Base-by-base conservation (phyloP, 2,888 invertebrate species). In the Napeogenes inachia region DNA sequence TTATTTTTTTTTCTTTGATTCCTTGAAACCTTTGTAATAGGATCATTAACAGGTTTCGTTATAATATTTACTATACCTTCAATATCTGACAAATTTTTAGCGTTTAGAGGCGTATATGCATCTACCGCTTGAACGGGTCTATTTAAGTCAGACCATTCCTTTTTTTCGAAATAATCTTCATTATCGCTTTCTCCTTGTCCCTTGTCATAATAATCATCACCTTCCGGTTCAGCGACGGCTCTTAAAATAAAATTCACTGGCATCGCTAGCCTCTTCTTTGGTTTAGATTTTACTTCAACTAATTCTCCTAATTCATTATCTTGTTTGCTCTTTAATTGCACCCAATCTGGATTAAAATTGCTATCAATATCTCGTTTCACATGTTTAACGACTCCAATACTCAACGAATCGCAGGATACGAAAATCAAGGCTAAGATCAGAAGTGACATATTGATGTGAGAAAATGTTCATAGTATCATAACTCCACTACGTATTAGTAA, bases 331-430 rank as follows among this genome's bases (percentile, higher is more conserved):
- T 87, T 87, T 65, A 88, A 89, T 0, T 88, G 87, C n/a, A 88
- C 89, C 89, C 88, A 89, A 72, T 88, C 85, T 32, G 89, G 89
- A 62, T 78, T 89, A n/a, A 82, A 74, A 50, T 87, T 84, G 64
- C 73, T 78, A 57, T 71, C 74, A 3, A 78, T 70, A 59, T 78
- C 79, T 73, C 84, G 81, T 77, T 83, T 81, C 75, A 82, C 81
- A 77, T 80, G 74, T 55, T 77, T 82, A 82, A 77, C 80, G 73
- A 82, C 79, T 61, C 79, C 79, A 70, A 86, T 78, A 70, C 81
- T 84, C 54, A 80, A 68, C 59, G 79, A 73, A 68, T 78, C 70
- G 68, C 75, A 71, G 50, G 76, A 73, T 64, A 78, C 71, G 59
- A 73, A 64, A 63, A 75, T 54, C 50, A 73, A 61, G 63, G 71